These are phyloP conservation scores for Gymnoscelis rufifasciata DNA, from an alignment of 2,888 invertebrate genomes.

Conservation along the genomic window DNA sequence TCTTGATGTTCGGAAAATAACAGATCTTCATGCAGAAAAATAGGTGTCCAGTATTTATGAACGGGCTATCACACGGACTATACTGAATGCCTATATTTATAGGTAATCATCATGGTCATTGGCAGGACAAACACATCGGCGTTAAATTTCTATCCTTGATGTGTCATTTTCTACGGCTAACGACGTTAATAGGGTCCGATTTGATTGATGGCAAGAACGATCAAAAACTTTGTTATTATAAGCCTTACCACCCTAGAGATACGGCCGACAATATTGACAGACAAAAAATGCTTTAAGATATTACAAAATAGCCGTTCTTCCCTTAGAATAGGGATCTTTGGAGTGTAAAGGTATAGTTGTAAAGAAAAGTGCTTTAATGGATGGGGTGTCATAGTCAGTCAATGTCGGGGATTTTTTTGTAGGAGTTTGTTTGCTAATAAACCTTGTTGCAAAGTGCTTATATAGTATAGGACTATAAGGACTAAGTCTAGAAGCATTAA, in stretches of 20 bases:
- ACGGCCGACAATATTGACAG: constrained; percentile 1
- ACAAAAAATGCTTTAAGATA: background rate
- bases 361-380: constrained; percentile 25
- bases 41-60: no score
- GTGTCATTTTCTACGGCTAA: constrained; percentile 47
- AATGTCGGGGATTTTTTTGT: constrained; percentile 19
- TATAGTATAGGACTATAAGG: background rate
- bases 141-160: constrained; percentile 27
- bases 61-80: no score
- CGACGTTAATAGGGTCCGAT: constrained; percentile 51
- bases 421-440: background rate
- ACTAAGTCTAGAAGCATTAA: background rate
- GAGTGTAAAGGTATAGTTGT: constrained; percentile 7
- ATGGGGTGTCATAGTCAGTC: constrained; percentile 27
- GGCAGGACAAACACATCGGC: background rate
- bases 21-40: no score
- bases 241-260: background rate
- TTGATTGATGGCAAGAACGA: constrained; percentile 44
- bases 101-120: no score
- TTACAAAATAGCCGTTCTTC: constrained; percentile 16
- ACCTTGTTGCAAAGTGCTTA: constrained; percentile 2
- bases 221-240: constrained; percentile 8
- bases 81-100: no score
- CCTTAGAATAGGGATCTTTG: background rate
- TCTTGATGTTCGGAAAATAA: no score